Base-by-base conservation (phyloP, 35 echinoderm and acorn worm species). In the Heliocidaris erythrogramma region DNA sequence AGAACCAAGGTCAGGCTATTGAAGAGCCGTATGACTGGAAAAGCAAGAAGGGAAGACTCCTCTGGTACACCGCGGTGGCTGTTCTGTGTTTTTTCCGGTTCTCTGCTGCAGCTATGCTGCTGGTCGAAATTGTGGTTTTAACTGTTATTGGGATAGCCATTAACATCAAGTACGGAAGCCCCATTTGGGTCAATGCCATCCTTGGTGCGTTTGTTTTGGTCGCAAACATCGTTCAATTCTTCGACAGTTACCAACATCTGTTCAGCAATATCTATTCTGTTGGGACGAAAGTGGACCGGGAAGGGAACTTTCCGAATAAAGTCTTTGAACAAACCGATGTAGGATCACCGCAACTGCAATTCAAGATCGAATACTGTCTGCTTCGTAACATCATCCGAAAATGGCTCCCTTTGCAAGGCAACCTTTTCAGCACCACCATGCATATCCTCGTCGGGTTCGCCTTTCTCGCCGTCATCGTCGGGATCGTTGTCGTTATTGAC, bases 51-150 rank as follows among this genome's bases (percentile, higher is more conserved):
- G 14, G 3, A n/a, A 89, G 87, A 24, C 18, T 78, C 27, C 17
- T 78, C 7, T 89, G 24, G 12, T 89, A 89, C 18, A 89, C 24
- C 16, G 31, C 87, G 7, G 87, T 89, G 47, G 87, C 0, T 4
- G 14, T 89, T 89, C 32, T 89, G 3, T 89, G 87, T 24, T 89
- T 89, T 24, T 89, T 89, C 47, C 87, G 87, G 11, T 89, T 89
- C 87, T 89, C 87, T 16, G 87, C 87, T 13, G 31, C 31, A 5
- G 87, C 47, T 16, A 89, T 89, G 47, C 31, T 89, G 30, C 13
- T 89, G 31, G 87, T 89, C 12, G 87, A 89, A 10, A 89, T 89
- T 47, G 32, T 89, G 7, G 18, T 89, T 48, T 48, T 89, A 32
- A 89, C 87, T 9, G 12, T 47, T 1, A 24, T 48, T 24, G 87